phyloP scores from a whole-genome alignment of 2,797 vertebrate genomes.

The Microctenopoma steveboyesi region DNA sequence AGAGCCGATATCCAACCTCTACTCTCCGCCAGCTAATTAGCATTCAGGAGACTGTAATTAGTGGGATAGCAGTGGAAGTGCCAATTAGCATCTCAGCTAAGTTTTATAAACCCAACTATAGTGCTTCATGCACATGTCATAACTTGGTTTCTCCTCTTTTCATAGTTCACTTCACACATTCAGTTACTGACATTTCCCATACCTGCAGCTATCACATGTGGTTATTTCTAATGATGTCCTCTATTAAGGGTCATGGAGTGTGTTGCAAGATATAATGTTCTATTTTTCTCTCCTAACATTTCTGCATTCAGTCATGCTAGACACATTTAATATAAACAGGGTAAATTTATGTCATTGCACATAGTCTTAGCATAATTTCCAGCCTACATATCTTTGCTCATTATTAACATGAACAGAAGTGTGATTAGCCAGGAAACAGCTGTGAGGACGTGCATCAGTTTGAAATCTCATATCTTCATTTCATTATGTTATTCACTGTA shows the following conservation, averaged over 20 bases:
- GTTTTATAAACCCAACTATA: constrained; percentile 47
- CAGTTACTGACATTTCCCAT: constrained; percentile 37
- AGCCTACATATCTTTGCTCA: not conserved
- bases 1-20: constrained; percentile 30
- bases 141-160: constrained; percentile 9
- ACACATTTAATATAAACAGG: not conserved
- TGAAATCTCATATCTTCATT: not conserved
- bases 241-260: not conserved
- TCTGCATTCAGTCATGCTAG: constrained; percentile 6
- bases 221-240: constrained; percentile 27
- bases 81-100: constrained; percentile 69
- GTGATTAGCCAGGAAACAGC: not conserved
- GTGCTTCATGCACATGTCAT: constrained; percentile 33
- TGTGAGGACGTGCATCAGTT: not conserved
- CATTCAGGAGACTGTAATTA: constrained; percentile 63
- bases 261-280: constrained; percentile 3
- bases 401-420: not conserved
- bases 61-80: constrained; percentile 41
- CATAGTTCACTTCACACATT: constrained; percentile 16
- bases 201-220: constrained; percentile 35
- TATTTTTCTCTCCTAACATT: not conserved
- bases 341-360: not conserved
- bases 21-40: constrained; percentile 26
- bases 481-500: constrained; percentile 23
- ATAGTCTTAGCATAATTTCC: not conserved